Conservation (phyloP, 2,113 vertebrate species). For the Urocolius indicus region DNA sequence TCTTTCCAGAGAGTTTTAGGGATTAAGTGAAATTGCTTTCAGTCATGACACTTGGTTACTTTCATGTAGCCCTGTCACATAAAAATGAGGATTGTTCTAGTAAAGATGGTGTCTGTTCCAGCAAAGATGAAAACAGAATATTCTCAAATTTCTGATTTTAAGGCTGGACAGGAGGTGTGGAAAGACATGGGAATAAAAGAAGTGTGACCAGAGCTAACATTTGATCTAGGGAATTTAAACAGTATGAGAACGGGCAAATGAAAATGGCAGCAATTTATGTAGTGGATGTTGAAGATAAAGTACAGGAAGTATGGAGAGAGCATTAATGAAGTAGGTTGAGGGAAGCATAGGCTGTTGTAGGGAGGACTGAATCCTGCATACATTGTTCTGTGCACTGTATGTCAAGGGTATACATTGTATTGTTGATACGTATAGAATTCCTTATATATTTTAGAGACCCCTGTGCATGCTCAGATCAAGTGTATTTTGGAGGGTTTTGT, state of each 20-base stretch:
- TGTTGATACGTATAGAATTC: not conserved
- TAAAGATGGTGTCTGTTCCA: not conserved
- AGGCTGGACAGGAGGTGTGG: not conserved
- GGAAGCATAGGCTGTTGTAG: not conserved
- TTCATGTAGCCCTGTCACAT: not conserved
- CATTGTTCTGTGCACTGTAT: not conserved
- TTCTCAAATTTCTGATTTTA: not conserved
- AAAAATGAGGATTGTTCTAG: not conserved
- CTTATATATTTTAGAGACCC: not conserved
- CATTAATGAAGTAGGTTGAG: not conserved
- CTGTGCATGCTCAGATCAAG: not conserved
- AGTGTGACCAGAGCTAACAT: not conserved
- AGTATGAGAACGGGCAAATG: not conserved
- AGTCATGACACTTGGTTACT: not conserved
- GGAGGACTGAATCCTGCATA: not conserved
- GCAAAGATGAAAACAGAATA: not conserved
- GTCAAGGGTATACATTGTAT: not conserved
- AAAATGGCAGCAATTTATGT: not conserved
- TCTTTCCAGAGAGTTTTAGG: not conserved
- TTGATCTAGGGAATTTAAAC: fast-evolving
- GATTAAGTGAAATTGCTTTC: not conserved
- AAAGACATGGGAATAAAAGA: not conserved
- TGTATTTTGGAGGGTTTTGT: not conserved
- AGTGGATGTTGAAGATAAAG: not conserved
- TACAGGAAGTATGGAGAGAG: not conserved